These are phyloP conservation scores for Mola mola DNA, from an alignment of 2,113 vertebrate genomes.

Conservation along the genomic window DNA sequence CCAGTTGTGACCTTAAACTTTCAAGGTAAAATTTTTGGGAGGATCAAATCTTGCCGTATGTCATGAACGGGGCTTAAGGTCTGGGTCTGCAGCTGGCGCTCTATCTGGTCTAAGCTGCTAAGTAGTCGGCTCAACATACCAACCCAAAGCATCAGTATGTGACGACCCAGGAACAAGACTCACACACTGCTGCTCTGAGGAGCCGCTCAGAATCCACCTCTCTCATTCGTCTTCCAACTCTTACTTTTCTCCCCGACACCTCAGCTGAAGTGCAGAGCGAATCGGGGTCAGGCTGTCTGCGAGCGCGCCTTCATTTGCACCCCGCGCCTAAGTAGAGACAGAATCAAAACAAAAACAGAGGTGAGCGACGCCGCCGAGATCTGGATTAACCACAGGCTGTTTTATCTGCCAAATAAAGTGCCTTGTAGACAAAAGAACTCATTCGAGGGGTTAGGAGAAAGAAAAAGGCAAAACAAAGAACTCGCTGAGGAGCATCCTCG, in stretches of 20 bases:
- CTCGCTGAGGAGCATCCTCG: constrained; percentile 44
- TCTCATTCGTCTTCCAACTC: constrained; percentile 32
- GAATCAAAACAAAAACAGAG: constrained; percentile 63
- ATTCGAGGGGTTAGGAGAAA: constrained; percentile 60
- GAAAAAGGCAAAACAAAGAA: constrained; percentile 58
- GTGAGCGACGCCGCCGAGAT: constrained; percentile 32
- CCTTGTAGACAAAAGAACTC: constrained; percentile 73
- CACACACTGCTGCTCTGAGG: too few relatives aligned
- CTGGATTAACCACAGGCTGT: constrained; percentile 68
- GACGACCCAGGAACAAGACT: too few relatives aligned
- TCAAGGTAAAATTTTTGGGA: too few relatives aligned
- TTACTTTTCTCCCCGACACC: constrained; percentile 1
- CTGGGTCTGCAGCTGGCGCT: too few relatives aligned
- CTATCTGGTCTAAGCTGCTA: too few relatives aligned
- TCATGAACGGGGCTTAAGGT: too few relatives aligned
- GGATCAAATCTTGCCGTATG: too few relatives aligned
- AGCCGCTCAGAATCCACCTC: constrained; percentile 5
- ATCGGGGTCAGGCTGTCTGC: constrained; percentile 56
- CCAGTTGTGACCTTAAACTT: too few relatives aligned
- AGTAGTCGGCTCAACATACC: too few relatives aligned
- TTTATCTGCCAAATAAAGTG: constrained; percentile 76
- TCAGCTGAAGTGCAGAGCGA: constrained; percentile 33
- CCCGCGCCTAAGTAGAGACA: constrained; percentile 32
- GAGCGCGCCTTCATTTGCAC: constrained; percentile 49
- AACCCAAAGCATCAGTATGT: too few relatives aligned